These are phyloP conservation scores for Pollenia amentaria DNA, from an alignment of 2,888 invertebrate species.

Conservation along the genomic window DNA sequence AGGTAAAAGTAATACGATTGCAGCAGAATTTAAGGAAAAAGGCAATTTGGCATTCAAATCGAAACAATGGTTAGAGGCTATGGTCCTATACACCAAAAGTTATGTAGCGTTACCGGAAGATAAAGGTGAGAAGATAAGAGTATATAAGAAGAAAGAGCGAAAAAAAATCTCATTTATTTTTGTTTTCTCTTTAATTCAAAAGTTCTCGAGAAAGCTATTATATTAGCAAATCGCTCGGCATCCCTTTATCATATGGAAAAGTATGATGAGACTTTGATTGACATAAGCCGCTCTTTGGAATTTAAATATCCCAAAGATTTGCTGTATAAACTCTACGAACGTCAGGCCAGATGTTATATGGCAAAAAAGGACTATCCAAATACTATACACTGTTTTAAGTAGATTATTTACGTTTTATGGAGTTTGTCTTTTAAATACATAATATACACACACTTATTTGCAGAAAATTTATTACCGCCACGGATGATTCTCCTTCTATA, in stretches of 20 bases:
- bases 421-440: neutral
- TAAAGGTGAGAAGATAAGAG: slow-evolving; percentile 86
- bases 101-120: slow-evolving; percentile 89
- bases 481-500: slow-evolving; percentile 88
- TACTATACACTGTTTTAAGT: slow-evolving; percentile 84
- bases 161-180: neutral
- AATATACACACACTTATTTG: neutral
- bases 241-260: slow-evolving; percentile 90
- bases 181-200: slow-evolving; percentile 52
- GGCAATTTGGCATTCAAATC: slow-evolving; percentile 91
- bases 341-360: slow-evolving; percentile 90
- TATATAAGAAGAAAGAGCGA: neutral
- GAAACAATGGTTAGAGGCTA: slow-evolving; percentile 89
- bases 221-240: slow-evolving; percentile 93
- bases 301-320: slow-evolving; percentile 89
- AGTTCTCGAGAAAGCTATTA: slow-evolving; percentile 88
- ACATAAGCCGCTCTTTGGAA: slow-evolving; percentile 88
- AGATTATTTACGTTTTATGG: neutral
- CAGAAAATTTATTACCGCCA: slow-evolving; percentile 88
- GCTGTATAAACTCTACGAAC: slow-evolving; percentile 90
- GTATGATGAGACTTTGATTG: slow-evolving; percentile 88
- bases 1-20: slow-evolving; percentile 86
- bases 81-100: slow-evolving; percentile 89
- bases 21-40: slow-evolving; percentile 88
- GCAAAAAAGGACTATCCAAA: slow-evolving; percentile 88